phyloP scores from a whole-genome alignment of 30 jellyfish, hydroid and myxozoan genomes.

The Hydra vulgaris region DNA sequence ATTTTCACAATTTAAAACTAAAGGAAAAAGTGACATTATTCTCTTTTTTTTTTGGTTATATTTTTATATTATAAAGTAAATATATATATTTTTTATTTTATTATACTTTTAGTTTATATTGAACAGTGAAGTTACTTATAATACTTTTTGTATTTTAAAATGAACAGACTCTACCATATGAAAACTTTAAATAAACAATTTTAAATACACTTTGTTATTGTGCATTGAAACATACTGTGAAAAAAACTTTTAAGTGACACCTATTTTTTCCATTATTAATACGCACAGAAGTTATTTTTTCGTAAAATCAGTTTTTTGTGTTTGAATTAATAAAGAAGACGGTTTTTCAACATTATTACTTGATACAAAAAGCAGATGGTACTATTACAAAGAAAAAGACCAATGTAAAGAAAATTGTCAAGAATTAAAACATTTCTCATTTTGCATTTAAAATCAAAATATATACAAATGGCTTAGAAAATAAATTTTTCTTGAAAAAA shows the following conservation, averaged over 20 bases:
- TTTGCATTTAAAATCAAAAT: neutral
- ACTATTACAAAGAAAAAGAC: neutral
- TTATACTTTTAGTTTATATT: no score
- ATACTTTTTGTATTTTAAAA: no score
- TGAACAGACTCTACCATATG: no score
- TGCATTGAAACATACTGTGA: no score
- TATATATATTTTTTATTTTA: no score
- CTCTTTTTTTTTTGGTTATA: no score
- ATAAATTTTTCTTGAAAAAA: neutral
- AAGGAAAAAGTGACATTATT: no score
- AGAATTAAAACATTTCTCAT: neutral
- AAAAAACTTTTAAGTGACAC: neutral
- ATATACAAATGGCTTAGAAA: neutral
- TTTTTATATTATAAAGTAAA: no score
- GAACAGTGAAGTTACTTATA: no score
- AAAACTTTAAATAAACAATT: no score
- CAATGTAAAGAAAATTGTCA: neutral
- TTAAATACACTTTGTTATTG: no score
- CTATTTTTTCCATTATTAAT: neutral
- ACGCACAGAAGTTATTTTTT: neutral
- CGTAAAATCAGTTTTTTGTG: neutral
- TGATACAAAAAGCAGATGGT: neutral
- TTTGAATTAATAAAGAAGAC: neutral
- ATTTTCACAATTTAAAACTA: no score
- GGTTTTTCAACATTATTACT: neutral